Base-by-base conservation (phyloP, 2,797 vertebrate species). In the Balearica regulorum region DNA sequence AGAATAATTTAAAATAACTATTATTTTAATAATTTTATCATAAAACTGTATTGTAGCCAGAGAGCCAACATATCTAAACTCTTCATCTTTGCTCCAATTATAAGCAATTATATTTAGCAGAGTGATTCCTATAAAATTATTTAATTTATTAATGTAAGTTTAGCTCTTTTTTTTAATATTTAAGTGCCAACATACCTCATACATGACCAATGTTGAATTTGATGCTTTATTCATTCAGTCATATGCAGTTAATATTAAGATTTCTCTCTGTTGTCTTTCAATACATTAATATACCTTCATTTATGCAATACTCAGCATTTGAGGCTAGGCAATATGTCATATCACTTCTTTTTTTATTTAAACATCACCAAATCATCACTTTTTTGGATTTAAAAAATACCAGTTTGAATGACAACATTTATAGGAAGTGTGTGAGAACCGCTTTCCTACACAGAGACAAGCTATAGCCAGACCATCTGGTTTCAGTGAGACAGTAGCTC, bases 381-480 rank as follows among this genome's bases (percentile, higher is more conserved):
- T 86, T 71, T 65, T 83, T 46, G 19, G 10, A 62, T 92, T 89
- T 76, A 55, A 93, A 95, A 96, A 94, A 79, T 69, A 83, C 54
- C 65, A 72, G 24, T 95, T 95, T 94, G 93, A 94, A 93, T 96
- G 89, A 87, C 95, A 96, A 83, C 77, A 76, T 93, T 92, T 94
- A 94, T 93, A 90, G 88, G 93, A 95, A 95, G 86, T 70, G 62
- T 92, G 92, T 94, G 95, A 96, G 90, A 96, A 77, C 81, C 87
- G 81, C 93, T 96, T 96, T 97, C 90, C 90, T 93, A 90, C 94
- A 92, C 81, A 96, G 77, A 93, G 77, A 84, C 55, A 94, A 93
- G 92, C 94, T 96, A 84, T 87, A 96, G 93, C 92, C 92, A 93
- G 90, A 89, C 93, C 95, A 95, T 95, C 94, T 96, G 92, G 80